Evolutionary conservation across 2,797 vertebrate genomes (phyloP).

Genomic region (Falco columbarius): DNA sequence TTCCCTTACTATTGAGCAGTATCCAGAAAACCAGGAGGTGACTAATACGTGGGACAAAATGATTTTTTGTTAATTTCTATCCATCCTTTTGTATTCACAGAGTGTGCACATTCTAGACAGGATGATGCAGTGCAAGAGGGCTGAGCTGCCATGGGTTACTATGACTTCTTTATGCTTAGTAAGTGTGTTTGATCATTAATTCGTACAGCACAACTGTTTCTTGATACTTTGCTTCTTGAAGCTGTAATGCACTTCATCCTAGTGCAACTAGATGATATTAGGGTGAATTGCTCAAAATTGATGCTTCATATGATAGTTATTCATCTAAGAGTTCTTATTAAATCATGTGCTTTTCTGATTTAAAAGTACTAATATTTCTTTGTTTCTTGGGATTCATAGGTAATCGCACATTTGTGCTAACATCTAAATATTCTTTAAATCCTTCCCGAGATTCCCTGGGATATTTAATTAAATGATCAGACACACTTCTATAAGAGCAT

Average conservation of each 20-base stretch:
- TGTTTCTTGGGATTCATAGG: neutral
- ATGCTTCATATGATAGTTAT: neutral
- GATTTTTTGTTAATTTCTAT: neutral
- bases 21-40: conserved; percentile 31
- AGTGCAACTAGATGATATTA: neutral
- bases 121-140: neutral
- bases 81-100: neutral
- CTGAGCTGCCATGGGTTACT: neutral
- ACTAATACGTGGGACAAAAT: neutral
- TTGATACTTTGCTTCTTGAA: neutral
- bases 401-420: neutral
- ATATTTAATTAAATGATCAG: neutral
- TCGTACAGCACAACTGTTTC: neutral
- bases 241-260: neutral
- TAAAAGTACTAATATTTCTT: neutral
- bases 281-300: neutral
- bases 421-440: neutral
- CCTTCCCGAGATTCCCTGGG: neutral
- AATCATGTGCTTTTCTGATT: neutral
- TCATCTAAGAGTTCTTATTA: neutral
- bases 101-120: neutral
- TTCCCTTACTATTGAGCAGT: neutral
- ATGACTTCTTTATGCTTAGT: neutral
- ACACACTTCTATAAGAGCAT: neutral
- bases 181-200: neutral